These are phyloP conservation scores for Chitala chitala DNA, from an alignment of 2,113 vertebrate species.

Conservation along the genomic window DNA sequence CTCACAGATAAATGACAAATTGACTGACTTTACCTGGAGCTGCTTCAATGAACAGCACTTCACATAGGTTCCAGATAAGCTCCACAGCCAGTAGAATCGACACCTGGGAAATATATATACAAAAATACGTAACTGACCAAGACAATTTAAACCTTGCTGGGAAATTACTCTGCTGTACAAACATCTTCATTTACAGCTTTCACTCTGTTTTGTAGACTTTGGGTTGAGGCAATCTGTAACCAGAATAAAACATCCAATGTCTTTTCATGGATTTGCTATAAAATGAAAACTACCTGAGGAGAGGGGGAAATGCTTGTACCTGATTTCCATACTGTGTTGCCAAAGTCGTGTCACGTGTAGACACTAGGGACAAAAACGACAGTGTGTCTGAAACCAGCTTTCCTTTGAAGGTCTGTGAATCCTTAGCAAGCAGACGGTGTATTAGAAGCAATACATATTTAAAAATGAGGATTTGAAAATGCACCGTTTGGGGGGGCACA, in stretches of 20 bases:
- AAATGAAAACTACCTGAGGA: no score
- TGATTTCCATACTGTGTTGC: conserved; percentile 74
- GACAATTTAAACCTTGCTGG: background rate
- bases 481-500: no score
- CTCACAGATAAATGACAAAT: background rate
- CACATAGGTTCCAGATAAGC: conserved; percentile 96
- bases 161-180: no score
- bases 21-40: conserved; percentile 66
- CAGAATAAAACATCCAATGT: no score
- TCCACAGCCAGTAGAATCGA: conserved; percentile 89
- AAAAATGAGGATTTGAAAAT: background rate
- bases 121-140: background rate
- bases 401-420: no score
- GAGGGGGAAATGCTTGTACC: conserved; percentile 54
- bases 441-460: background rate
- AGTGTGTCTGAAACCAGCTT: no score
- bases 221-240: no score
- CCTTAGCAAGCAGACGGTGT: background rate
- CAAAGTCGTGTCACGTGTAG: conserved; percentile 58
- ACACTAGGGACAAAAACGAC: conserved; percentile 61
- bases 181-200: no score
- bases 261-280: background rate
- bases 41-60: conserved; percentile 92
- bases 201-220: no score
- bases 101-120: conserved; percentile 57